Base-by-base conservation (phyloP, 2,797 vertebrate genomes). In the Megalops cyprinoides region DNA sequence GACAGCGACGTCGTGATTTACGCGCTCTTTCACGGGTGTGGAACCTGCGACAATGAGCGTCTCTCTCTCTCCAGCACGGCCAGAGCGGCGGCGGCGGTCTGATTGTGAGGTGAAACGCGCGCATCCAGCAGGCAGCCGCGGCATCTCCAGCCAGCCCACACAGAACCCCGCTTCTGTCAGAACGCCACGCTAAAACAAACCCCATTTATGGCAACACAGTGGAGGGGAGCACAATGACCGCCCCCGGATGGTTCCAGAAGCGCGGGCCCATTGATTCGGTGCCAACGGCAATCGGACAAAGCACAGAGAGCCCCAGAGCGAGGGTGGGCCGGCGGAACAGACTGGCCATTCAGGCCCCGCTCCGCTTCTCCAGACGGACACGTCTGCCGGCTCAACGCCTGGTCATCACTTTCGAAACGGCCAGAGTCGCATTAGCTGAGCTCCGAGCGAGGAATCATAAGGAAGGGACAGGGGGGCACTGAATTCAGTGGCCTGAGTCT, bases 181-280 rank as follows among this genome's bases (percentile, higher is more conserved):
- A 10, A 10, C 46, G 4, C 46, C 46, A 4, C 46, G 46, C 46
- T 10, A 48, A 48, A 48, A 4, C 46, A 4, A 46, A 48, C 46
- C 10, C 4, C 4, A 48, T 53, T 14, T 18, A 53, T 14, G 9
- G 10, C 51, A 10, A 18, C 2, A 53, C 10, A 53, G 51, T 14
- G 15, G 46, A 10, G 46, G 15, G 51, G 51, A 18, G 51, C 51
- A 67, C 31, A 14, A 67, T 15, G 34, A 1, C 31, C 18, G 8
- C 46, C 34, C 15, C 37, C 62, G 5, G 62, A 67, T 20, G 62
- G 31, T 67, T 79, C 65, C 65, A 56, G 37, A 79, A 79, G 49
- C 49, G n/a, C 78, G n/a, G 20, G 18, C 20, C 4, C 51, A 67
- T 48, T 34, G 37, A 75, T 15, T 49, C 18, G 14, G 56, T 2